Conservation (phyloP, 2,888 invertebrate genomes). For the Pseudanteris insignis region DNA sequence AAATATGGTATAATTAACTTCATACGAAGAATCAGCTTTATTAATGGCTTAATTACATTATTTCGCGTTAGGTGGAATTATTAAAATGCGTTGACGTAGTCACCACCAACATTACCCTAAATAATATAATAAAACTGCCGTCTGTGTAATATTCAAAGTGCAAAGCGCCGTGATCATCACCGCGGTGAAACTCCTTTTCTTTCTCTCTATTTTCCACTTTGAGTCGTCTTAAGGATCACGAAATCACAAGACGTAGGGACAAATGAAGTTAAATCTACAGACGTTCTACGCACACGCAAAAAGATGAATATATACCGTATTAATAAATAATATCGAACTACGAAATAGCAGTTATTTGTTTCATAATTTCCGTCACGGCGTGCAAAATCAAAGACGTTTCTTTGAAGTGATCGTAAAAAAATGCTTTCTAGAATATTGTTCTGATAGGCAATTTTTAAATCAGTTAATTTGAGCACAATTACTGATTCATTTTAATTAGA, state of each 20-base stretch:
- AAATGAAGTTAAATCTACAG: conserved; percentile 27
- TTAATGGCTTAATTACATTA: too few relatives aligned
- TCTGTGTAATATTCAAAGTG: conserved; percentile 35
- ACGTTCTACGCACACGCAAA: conserved; percentile 6
- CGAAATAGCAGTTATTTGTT: too few relatives aligned
- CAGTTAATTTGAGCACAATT: too few relatives aligned
- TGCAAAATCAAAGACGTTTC: too few relatives aligned
- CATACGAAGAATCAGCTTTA: too few relatives aligned
- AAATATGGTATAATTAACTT: too few relatives aligned
- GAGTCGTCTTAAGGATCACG: conserved; percentile 12
- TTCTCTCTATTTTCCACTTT: conserved; percentile 19
- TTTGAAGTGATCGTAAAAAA: too few relatives aligned
- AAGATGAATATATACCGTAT: conserved; percentile 14
- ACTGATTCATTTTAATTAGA: too few relatives aligned
- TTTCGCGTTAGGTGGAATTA: too few relatives aligned
- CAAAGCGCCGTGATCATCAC: conserved; percentile 22
- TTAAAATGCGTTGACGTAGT: conserved; percentile 23
- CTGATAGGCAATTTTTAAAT: too few relatives aligned
- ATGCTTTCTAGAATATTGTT: too few relatives aligned
- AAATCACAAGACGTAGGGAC: conserved; percentile 12
- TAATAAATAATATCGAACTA: conserved; percentile 14
- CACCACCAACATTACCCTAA: conserved; percentile 17
- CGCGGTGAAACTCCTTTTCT: conserved; percentile 6
- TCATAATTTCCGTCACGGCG: too few relatives aligned
- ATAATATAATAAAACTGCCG: conserved; percentile 35